phyloP scores from a whole-genome alignment of 2,797 vertebrate genomes.

The Dermochelys coriacea region DNA sequence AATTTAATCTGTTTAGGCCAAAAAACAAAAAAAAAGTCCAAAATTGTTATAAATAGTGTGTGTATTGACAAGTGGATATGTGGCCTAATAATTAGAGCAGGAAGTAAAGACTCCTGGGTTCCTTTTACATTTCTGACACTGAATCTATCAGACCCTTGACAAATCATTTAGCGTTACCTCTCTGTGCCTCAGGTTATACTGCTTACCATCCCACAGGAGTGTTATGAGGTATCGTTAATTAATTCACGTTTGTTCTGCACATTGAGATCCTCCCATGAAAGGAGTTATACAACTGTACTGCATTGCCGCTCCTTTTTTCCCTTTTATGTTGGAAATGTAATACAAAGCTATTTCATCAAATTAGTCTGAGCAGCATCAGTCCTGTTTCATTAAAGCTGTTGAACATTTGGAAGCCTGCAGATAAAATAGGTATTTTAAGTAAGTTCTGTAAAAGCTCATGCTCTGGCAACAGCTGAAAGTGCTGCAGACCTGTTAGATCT shows the following conservation, averaged over 20 bases:
- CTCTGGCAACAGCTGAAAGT: fast-evolving
- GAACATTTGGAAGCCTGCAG: neutral
- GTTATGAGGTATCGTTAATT: neutral
- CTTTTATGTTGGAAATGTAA: neutral
- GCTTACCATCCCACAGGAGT: neutral
- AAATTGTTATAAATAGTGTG: neutral
- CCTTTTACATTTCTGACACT: neutral
- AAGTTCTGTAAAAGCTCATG: neutral
- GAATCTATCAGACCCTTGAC: neutral
- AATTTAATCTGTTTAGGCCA: neutral
- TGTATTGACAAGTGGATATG: neutral
- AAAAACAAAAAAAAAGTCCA: neutral
- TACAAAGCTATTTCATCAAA: neutral
- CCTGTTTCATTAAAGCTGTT: neutral
- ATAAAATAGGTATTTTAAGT: neutral
- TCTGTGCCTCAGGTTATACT: neutral
- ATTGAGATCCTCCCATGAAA: neutral
- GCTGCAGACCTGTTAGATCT: fast-evolving
- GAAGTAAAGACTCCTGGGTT: neutral
- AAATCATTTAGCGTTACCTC: neutral
- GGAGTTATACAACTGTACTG: neutral
- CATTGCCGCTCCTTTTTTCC: neutral
- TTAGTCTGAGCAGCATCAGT: neutral
- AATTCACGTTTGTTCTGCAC: neutral
- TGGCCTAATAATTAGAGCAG: neutral